These are phyloP conservation scores for Stylophora pistillata DNA, from an alignment of 64 coral and sea anemone species.

Conservation along the genomic window DNA sequence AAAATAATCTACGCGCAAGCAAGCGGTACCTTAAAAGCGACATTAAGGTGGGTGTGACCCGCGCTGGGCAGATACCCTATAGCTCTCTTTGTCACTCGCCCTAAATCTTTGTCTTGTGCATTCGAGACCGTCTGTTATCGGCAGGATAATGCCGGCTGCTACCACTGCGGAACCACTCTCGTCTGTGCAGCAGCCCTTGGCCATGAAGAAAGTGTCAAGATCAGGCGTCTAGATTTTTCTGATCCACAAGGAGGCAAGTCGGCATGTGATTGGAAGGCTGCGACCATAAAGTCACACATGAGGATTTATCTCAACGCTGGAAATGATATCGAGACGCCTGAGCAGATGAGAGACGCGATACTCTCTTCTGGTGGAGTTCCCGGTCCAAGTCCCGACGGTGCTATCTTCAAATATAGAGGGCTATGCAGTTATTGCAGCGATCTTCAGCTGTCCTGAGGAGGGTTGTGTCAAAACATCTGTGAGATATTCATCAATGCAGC, in stretches of 20 bases:
- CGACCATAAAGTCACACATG: slow-evolving; percentile 51
- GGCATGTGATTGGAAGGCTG: slow-evolving; percentile 46
- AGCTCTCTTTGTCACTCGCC: background rate
- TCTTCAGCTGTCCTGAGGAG: no score
- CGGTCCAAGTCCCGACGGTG: no score
- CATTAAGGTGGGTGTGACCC: slow-evolving; percentile 47
- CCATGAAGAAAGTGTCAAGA: slow-evolving; percentile 30
- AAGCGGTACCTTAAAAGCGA: slow-evolving; percentile 60
- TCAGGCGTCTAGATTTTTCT: slow-evolving; percentile 54
- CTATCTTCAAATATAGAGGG: no score
- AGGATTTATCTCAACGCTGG: slow-evolving; percentile 50
- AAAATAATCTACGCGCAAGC: slow-evolving; percentile 31
- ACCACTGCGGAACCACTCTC: no score
- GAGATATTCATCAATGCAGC: no score
- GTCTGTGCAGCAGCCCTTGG: slow-evolving; percentile 31
- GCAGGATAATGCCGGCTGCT: no score
- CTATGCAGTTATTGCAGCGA: no score
- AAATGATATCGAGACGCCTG: slow-evolving; percentile 18
- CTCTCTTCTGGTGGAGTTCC: no score
- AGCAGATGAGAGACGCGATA: background rate
- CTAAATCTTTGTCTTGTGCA: background rate
- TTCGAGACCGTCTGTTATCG: background rate
- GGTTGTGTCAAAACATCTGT: no score
- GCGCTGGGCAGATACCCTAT: slow-evolving; percentile 7
- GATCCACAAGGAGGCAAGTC: slow-evolving; percentile 63